A percentile compares a stretch with the other conserved stretches of the same genome.
Conservation (phyloP, 2,888 invertebrate genomes). For the Hypena proboscidalis region DNA sequence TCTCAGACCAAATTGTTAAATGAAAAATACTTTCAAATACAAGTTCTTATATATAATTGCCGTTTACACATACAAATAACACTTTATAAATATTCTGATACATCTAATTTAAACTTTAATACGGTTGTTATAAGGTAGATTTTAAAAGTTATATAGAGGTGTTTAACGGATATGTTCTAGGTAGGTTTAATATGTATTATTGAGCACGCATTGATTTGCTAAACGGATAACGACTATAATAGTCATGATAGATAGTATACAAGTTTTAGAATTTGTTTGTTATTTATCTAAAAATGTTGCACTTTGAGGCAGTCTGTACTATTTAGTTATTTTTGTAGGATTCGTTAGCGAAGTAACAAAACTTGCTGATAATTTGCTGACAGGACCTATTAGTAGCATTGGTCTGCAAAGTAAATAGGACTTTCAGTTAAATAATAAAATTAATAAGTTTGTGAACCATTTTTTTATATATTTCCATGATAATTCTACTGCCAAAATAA, state of each 20-base stretch:
- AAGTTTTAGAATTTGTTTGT: constrained; percentile 9
- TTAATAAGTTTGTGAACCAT: too few relatives aligned
- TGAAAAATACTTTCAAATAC: constrained; percentile 36
- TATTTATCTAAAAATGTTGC: too few relatives aligned
- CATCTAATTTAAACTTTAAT: constrained; percentile 17
- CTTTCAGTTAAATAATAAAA: too few relatives aligned
- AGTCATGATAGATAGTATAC: constrained; percentile 17
- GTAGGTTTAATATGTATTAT: constrained; percentile 37
- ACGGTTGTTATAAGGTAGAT: constrained; percentile 7
- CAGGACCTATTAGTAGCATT: too few relatives aligned
- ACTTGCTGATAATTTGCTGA: too few relatives aligned
- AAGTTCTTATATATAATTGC: constrained; percentile 47
- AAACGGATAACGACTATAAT: constrained; percentile 36
- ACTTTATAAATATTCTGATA: too few relatives aligned
- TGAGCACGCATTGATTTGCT: constrained; percentile 42
- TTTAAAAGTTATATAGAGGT: constrained; percentile 25
- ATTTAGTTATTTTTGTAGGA: too few relatives aligned
- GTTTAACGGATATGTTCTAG: constrained; percentile 47
- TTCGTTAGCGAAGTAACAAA: too few relatives aligned
- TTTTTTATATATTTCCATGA: too few relatives aligned
- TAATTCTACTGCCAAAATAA: too few relatives aligned
- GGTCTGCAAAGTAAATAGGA: too few relatives aligned
- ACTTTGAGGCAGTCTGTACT: too few relatives aligned
- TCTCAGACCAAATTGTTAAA: constrained; percentile 27
- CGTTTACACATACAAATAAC: constrained; percentile 27